Evolutionary conservation across 2,797 vertebrate genomes (phyloP).

Genomic region (Sorex maritimensis): DNA sequence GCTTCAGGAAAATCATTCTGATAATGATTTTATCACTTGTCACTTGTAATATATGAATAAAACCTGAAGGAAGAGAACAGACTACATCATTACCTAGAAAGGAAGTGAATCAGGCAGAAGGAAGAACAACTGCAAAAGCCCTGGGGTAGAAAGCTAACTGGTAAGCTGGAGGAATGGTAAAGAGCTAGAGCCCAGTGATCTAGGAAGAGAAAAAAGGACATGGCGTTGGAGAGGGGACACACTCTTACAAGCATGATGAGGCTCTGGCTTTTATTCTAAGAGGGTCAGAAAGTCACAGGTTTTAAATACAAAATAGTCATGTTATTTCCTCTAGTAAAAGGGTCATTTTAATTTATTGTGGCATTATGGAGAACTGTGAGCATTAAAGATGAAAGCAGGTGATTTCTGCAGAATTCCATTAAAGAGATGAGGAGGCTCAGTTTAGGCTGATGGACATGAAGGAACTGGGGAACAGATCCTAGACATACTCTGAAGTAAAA

Average conservation of each 20-base stretch:
- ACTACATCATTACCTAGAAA: not conserved
- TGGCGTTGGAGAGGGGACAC: not conserved
- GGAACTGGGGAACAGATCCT: not conserved
- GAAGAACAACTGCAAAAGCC: not conserved
- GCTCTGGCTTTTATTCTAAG: constrained; percentile 11
- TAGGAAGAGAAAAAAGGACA: not conserved
- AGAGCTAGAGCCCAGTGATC: not conserved
- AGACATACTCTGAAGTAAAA: constrained; percentile 6
- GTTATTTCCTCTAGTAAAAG: not conserved
- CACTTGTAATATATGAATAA: not conserved
- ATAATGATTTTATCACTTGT: not conserved
- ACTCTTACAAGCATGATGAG: not conserved
- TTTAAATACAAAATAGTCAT: not conserved
- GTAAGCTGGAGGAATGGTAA: not conserved
- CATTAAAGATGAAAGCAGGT: not conserved
- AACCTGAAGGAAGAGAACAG: constrained; percentile 18
- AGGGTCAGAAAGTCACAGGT: constrained; percentile 29
- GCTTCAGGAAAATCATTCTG: not conserved
- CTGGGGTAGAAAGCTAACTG: not conserved
- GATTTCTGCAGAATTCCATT: not conserved
- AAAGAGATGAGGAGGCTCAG: not conserved
- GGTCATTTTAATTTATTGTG: not conserved
- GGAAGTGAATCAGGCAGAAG: not conserved
- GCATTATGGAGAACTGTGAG: not conserved
- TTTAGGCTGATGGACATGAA: not conserved